These are phyloP conservation scores for Cacajao melanocephalus DNA, from an alignment of 2,797 vertebrate genomes.

Conservation along the genomic window DNA sequence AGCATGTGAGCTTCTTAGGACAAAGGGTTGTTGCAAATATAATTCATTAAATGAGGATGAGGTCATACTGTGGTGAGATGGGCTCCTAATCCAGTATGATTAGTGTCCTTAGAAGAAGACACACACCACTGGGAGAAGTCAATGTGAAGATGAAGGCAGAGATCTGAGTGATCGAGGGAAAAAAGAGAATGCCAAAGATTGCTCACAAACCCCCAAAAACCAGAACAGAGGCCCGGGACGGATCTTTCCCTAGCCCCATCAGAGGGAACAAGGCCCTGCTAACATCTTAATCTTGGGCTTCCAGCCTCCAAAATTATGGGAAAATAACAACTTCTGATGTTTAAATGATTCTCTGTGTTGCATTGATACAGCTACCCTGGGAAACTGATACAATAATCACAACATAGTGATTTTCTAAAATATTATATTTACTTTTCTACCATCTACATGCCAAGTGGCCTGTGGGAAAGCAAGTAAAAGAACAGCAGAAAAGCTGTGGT, in stretches of 20 bases:
- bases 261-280: not conserved
- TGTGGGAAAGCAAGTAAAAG: not conserved
- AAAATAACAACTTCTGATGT: not conserved
- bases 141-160: not conserved
- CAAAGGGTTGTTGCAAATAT: not conserved
- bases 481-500: not conserved
- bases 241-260: not conserved
- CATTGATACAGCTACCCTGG: not conserved
- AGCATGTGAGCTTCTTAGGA: not conserved
- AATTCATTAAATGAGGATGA: not conserved
- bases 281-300: not conserved
- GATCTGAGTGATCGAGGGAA: not conserved
- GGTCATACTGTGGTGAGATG: not conserved
- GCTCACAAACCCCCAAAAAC: not conserved
- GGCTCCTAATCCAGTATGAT: not conserved
- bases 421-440: not conserved
- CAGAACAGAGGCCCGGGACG: not conserved
- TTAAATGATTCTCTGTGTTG: not conserved
- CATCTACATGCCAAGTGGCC: not conserved
- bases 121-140: rapidly evolving
- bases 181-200: not conserved
- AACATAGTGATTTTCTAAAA: not conserved
- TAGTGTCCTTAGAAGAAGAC: not conserved
- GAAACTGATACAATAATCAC: not conserved
- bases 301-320: not conserved